These are phyloP conservation scores for Gallinago media DNA, from an alignment of 2,113 vertebrate genomes.

Conservation along the genomic window DNA sequence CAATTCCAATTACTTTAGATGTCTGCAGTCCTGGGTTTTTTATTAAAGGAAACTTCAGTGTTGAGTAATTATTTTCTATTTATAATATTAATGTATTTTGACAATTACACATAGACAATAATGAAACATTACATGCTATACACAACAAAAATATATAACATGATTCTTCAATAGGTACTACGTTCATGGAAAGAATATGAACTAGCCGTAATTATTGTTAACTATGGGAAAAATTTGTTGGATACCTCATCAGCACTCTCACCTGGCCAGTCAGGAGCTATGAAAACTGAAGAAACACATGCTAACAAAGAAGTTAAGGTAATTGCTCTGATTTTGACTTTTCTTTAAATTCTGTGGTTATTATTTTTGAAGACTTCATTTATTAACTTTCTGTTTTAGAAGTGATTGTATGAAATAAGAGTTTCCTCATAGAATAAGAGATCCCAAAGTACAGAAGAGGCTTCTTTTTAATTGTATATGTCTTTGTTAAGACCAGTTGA, in stretches of 20 bases:
- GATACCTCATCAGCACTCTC: not conserved
- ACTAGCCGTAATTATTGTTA: constrained; percentile 81
- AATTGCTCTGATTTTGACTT: constrained; percentile 1
- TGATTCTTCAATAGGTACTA: constrained; percentile 80
- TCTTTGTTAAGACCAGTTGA: not conserved
- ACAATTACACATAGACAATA: not conserved
- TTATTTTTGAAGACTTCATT: not conserved
- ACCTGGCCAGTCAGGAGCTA: not conserved
- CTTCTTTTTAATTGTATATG: not conserved
- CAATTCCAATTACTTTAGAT: not conserved
- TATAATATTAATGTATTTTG: not conserved
- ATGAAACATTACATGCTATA: not conserved
- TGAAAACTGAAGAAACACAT: not conserved
- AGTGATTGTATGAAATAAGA: not conserved
- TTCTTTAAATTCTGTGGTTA: not conserved
- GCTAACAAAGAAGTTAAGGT: constrained; percentile 49
- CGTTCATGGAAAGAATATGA: constrained; percentile 79
- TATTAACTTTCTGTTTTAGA: not conserved
- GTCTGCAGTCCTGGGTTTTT: not conserved
- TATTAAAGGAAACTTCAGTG: not conserved
- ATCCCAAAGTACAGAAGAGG: not conserved
- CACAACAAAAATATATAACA: not conserved
- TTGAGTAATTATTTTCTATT: not conserved
- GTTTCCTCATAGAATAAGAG: not conserved
- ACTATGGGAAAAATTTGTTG: constrained; percentile 84